Evolutionary conservation across 1,140 invertebrate genomes (phyloP).

Genomic region (Luehdorfia chinensis): DNA sequence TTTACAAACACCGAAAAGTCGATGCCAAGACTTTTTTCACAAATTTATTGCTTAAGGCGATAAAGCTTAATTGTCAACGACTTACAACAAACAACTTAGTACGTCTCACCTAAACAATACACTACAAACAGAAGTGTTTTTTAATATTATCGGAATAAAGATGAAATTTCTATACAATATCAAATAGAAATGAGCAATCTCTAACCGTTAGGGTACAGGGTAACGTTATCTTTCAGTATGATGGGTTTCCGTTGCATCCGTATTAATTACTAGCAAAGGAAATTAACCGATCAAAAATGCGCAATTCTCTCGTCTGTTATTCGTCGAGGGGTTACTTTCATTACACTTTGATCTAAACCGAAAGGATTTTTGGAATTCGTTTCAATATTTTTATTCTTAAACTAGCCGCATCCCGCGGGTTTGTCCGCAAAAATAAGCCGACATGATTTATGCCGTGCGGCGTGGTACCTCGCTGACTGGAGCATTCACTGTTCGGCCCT

Average conservation of each 20-base stretch:
- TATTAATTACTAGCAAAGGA: constrained; percentile 14
- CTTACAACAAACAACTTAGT: not conserved
- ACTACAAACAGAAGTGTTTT: not conserved
- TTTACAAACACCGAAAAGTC: not conserved
- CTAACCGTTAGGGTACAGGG: not conserved
- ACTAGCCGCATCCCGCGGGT: no score
- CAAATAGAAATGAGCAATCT: not conserved
- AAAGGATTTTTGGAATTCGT: no score
- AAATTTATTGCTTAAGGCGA: constrained; percentile 5
- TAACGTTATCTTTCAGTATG: constrained; percentile 7
- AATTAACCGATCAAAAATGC: constrained; percentile 14
- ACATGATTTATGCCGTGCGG: no score
- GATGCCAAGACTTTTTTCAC: not conserved
- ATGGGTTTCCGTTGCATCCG: constrained; percentile 12
- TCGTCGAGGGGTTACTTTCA: constrained; percentile 6
- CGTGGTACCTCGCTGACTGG: no score
- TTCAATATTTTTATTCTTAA: no score
- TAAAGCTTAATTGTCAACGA: not conserved
- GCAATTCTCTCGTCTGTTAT: constrained; percentile 1
- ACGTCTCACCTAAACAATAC: not conserved
- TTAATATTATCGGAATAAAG: no score
- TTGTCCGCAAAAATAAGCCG: no score
- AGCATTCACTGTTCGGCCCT: no score
- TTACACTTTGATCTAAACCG: constrained; percentile 1
- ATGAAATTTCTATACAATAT: not conserved